Base-by-base conservation (phyloP, 2,888 invertebrate genomes). In the Clanis bilineata region DNA sequence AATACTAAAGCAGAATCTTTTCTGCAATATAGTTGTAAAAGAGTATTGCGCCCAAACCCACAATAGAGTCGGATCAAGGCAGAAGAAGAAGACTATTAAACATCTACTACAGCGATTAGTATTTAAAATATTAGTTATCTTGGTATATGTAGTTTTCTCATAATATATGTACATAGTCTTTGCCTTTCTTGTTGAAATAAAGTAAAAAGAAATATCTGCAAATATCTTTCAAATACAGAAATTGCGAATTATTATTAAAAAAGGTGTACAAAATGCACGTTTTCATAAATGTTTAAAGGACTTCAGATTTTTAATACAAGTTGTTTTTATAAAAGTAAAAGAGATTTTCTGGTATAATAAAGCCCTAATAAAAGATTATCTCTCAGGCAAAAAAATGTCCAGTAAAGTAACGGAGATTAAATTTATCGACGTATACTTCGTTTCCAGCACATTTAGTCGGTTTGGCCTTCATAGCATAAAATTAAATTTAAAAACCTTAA, bases 381-480 rank as follows among this genome's bases (percentile, higher is more conserved):
- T 64, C 62, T 67, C 62, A 51, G 67, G 56, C 57, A 38, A 18
- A 64, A 64, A 64, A 71, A 76, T 69, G 65, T 64, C 63, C 47
- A 57, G 58, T 57, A 51, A 64, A 66, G 63, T 63, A 66, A 58
- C 56, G 45, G 55, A 71, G 69, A 73, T 75, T 70, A 71, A 67
- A 72, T 73, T 72, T 70, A 74, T 73, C 68, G 67, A 66, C 62
- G 69, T 72, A 66, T 73, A 68, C 71, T 75, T 71, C 60, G 70
- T 74, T 77, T 79, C 67, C 73, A 69, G 65, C 56, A 69, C 72
- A 77, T 82, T 84, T 70, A 69, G 61, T 62, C 61, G 51, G 41
- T 61, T 66, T 67, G 61, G 66, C 64, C 65, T 67, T 65, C 61
- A 65, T 64, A 51, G 70, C 32, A 23, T 18, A 32, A 51, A 18